Base-by-base conservation (phyloP, 2,797 vertebrate genomes). In the Sebastes diaconus region DNA sequence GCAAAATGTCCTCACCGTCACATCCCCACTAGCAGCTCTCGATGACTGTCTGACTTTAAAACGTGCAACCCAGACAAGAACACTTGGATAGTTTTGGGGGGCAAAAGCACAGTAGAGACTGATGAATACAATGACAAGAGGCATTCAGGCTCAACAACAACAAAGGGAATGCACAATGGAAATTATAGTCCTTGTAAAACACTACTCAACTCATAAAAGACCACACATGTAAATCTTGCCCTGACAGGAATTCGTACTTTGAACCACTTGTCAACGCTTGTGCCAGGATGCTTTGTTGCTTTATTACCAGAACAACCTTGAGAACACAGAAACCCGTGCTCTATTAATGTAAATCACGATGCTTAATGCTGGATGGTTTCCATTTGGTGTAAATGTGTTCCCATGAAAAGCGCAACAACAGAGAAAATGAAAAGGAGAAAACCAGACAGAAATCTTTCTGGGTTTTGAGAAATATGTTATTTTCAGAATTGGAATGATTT, bases 171-270 rank as follows among this genome's bases (percentile, higher is more conserved):
- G 42, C 27, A 55, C 22, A 34, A 22, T 27, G n/a, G 27, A 42
- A 68, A 81, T 67, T 76, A 27, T 1, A 68, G 54, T 61, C 66
- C 74, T 79, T 70, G 66, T 79, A 81, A 84, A 87, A 69, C 70
- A 68, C 71, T 66, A 63, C 72, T 77, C 39, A 66, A 73, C 18
- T 68, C 73, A 76, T 73, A 65, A 87, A 69, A 13, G 50, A 63
- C 34, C 12, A 34, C 46, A 63, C 14, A 50, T 3, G 36, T 75
- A 82, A 71, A 82, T 84, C 75, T 64, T 16, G 3, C 14, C 10
- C 29, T 22, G 64, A 71, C 72, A 73, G 57, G 25, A 73, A 57
- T 75, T 82, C 65, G 67, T 72, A 73, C 39, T 64, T 80, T 27
- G 18, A 76, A 86, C 24, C 13, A 4, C 36, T 46, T 46, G 52